These are phyloP conservation scores for Pelusios castaneus DNA, from an alignment of 2,113 vertebrate genomes.

Conservation along the genomic window DNA sequence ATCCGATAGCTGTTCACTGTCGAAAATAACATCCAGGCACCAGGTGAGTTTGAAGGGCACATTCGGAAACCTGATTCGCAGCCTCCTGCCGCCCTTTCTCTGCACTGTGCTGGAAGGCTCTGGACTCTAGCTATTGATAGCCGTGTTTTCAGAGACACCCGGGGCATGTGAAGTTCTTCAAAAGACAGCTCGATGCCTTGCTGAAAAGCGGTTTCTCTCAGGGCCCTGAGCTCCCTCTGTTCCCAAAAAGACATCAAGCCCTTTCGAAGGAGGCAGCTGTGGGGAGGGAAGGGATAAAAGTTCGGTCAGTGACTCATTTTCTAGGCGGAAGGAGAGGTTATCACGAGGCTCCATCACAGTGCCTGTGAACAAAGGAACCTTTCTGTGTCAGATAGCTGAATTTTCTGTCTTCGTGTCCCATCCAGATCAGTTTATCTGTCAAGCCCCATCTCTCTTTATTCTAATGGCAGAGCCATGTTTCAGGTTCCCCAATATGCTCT, in stretches of 20 bases:
- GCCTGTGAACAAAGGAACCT: slow-evolving; percentile 47
- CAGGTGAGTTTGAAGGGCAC: background rate
- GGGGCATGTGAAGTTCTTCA: slow-evolving; percentile 34
- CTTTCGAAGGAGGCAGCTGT: slow-evolving; percentile 1
- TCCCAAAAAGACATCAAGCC: slow-evolving; percentile 46
- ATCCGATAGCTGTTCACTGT: slow-evolving; percentile 5
- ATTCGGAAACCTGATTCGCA: background rate
- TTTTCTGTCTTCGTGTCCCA: slow-evolving; percentile 31
- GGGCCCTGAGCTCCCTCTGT: slow-evolving; percentile 28
- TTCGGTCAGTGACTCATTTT: background rate
- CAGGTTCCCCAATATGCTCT: background rate
- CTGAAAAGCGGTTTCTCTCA: slow-evolving; percentile 45
- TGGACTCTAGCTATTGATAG: slow-evolving; percentile 43
- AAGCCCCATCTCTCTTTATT: background rate
- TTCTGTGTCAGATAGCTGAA: background rate
- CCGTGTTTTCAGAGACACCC: slow-evolving; percentile 25
- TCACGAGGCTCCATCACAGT: slow-evolving; percentile 30
- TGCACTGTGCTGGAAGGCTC: slow-evolving; percentile 21
- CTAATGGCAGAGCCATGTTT: background rate
- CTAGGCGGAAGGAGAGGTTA: slow-evolving; percentile 31
- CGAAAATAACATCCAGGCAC: slow-evolving; percentile 44
- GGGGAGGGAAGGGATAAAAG: slow-evolving; percentile 48
- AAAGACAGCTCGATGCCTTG: slow-evolving; percentile 19
- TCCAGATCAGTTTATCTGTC: slow-evolving; percentile 20
- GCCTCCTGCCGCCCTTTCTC: background rate